Percentiles rank a stretch among this genome's conserved stretches.
These are phyloP conservation scores for Drosophila rubida DNA, from an alignment of 2,888 invertebrate species.

Conservation along the genomic window DNA sequence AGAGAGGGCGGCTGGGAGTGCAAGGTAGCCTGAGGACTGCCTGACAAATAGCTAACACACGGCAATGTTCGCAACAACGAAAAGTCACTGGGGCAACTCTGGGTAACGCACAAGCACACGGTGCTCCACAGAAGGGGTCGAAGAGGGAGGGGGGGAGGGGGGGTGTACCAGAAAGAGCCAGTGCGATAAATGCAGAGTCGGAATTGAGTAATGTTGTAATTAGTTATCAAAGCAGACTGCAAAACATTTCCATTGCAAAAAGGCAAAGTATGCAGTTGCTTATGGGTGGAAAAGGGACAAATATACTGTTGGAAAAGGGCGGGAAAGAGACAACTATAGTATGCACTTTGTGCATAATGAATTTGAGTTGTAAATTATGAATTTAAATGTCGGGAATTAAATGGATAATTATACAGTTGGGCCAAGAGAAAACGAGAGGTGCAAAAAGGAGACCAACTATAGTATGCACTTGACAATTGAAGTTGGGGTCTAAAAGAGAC, in stretches of 20 bases:
- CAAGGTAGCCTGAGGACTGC: constrained; percentile 12
- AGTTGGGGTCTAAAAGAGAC: no score
- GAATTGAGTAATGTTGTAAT: background rate
- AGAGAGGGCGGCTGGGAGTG: background rate
- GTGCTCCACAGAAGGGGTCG: constrained; percentile 1
- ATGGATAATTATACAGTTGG: no score
- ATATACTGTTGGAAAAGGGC: background rate
- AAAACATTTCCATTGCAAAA: background rate
- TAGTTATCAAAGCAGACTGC: background rate
- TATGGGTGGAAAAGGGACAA: background rate
- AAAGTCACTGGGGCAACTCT: background rate
- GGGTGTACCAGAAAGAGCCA: background rate
- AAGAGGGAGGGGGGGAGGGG: background rate
- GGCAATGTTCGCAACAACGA: background rate
- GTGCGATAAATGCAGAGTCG: background rate
- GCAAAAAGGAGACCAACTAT: background rate
- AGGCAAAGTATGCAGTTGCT: background rate
- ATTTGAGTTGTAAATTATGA: no score
- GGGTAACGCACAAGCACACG: constrained; percentile 1
- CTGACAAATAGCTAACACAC: constrained; percentile 52
- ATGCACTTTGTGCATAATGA: background rate
- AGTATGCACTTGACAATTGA: background rate
- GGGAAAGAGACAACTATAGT: background rate
- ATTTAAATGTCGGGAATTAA: no score
- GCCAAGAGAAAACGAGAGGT: background rate